Percentiles rank a stretch among this genome's conserved stretches.
These are phyloP conservation scores for Eulemur coronatus DNA, from an alignment of 2,797 vertebrate species.

Conservation along the genomic window DNA sequence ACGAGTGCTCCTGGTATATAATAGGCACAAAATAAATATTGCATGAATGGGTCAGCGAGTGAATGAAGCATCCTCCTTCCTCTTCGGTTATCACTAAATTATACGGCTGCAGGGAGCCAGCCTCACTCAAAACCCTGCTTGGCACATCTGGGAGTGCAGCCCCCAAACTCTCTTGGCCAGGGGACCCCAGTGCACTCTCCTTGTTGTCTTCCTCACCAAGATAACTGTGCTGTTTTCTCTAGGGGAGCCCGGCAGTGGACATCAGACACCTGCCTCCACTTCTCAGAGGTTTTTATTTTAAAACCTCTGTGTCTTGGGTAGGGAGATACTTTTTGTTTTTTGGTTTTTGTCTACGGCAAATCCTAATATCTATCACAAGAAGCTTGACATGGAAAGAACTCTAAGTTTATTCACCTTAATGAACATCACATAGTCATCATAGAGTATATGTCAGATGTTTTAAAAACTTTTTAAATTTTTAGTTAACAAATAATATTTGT, in stretches of 20 bases:
- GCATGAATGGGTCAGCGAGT: background rate
- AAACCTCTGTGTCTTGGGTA: background rate
- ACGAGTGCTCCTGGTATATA: background rate
- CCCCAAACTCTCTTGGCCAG: fast-evolving
- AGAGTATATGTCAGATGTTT: background rate
- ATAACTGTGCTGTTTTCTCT: background rate
- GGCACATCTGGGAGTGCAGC: background rate
- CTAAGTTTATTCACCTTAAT: background rate
- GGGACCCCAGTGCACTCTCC: background rate
- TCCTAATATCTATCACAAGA: background rate
- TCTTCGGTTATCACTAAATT: background rate
- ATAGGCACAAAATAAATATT: background rate
- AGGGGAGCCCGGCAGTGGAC: background rate
- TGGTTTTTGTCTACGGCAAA: background rate
- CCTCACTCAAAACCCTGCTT: background rate
- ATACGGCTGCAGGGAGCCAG: fast-evolving
- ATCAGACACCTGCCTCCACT: background rate
- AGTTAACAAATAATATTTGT: background rate
- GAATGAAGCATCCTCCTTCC: background rate
- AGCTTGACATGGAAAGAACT: background rate
- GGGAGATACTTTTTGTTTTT: background rate
- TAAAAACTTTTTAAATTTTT: background rate
- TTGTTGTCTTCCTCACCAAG: background rate
- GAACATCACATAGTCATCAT: background rate
- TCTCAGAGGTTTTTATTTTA: background rate